Percentiles rank a stretch among this genome's conserved stretches.
phyloP scores from a whole-genome alignment of 2,888 invertebrate species.

The Camptogramma bilineatum region DNA sequence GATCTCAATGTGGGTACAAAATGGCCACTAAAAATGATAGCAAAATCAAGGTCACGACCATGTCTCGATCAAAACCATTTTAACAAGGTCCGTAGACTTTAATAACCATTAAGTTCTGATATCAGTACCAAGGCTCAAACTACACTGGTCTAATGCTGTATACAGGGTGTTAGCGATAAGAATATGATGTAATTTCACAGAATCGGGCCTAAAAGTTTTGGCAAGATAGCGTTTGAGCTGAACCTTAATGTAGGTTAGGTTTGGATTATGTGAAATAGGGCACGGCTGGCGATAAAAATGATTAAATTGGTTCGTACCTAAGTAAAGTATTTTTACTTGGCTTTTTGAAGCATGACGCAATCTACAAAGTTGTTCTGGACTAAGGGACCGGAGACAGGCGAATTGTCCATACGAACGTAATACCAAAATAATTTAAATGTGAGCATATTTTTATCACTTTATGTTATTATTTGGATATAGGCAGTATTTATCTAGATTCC shows the following conservation, averaged over 20 bases:
- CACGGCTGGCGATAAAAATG: conserved; percentile 1
- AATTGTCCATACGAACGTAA: too few species aligned
- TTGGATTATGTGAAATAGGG: background rate
- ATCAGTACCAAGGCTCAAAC: conserved; percentile 10
- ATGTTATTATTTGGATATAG: too few species aligned
- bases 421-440: too few species aligned
- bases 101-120: conserved; percentile 18
- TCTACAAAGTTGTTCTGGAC: too few species aligned
- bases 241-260: conserved; percentile 12
- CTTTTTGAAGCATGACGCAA: too few species aligned
- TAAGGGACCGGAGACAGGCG: too few species aligned
- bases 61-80: conserved; percentile 9
- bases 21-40: conserved; percentile 4
- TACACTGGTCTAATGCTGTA: conserved; percentile 18
- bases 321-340: too few species aligned
- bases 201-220: conserved; percentile 25
- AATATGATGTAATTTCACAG: conserved; percentile 25
- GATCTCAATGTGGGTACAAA: background rate
- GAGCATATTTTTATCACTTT: too few species aligned
- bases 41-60: conserved; percentile 5
- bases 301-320: background rate
- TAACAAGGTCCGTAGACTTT: conserved; percentile 12
- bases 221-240: conserved; percentile 9
- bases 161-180: conserved; percentile 31
- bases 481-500: too few species aligned